Evolutionary conservation across 2,888 invertebrate genomes (phyloP), one percentile per base, ranked within the genome.

Genomic region (Ligdia adustata): DNA sequence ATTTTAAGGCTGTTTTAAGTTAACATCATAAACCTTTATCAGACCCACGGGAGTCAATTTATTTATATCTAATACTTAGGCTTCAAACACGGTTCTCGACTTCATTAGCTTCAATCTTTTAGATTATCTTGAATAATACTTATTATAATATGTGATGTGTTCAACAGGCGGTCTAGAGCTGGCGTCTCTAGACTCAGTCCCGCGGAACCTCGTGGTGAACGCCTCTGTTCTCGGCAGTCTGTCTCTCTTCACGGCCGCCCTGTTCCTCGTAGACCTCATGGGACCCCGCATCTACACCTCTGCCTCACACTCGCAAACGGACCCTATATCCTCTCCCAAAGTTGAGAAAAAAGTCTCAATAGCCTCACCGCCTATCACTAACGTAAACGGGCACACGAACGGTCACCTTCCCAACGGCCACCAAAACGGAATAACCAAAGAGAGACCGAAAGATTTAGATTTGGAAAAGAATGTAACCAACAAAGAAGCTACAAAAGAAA

Each of bases 161-260:
- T 58, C 27, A 9, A 0, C 69, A 93, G 94, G 95, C 65, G 93
- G 93, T 57, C 82, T 95, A 62, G 93, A 93, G 51, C 87, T 95
- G 48, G 94, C 94, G 2, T 93, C 95, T 2, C 80, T 95, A 64
- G 95, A 95, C 66, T 93, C 93, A 9, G 92, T 95, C 2, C 94
- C 94, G 0, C 82, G 87, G 6, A 91, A 92, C 45, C 79, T 95
- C 60, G 80, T 94, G 14, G 94, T 94, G 64, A 95, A 95, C 75
- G 94, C 94, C 0, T 93, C 94, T 0, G 92, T 95, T 7, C 89
- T 95, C 9, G 95, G 95, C 2, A 89, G 92, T 1, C 78, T 95
- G 7, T 93, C 94, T 1, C 81, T 95, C 12, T 62, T 93, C 1
- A 94, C 93, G 1, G 95, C 93, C 0, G 91, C 93, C 0, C 79